Base-by-base conservation (phyloP, 2,797 vertebrate genomes). In the Orientallactaga sibirica region DNA sequence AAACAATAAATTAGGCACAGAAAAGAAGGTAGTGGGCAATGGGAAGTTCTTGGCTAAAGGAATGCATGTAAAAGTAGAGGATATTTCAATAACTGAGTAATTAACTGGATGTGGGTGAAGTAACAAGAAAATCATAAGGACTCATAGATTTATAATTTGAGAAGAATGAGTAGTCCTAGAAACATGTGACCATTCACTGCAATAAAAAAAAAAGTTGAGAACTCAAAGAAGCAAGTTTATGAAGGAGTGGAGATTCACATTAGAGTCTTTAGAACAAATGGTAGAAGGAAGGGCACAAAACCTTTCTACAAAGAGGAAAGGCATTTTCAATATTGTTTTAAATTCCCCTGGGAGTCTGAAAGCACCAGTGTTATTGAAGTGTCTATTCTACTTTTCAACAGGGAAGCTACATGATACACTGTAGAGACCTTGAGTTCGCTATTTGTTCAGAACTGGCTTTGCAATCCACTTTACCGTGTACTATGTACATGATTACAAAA, bases 71-170 rank as follows among this genome's bases (percentile, higher is more conserved):
- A 68, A 41, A 37, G 1, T 41, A 71, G 55, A n/a, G 33, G 64
- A 6, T 77, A 83, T 70, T 92, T 86, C 41, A 91, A 64, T 37
- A 52, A 7, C 4, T 16, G 68, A 70, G 64, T 71, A 33, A 86
- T 90, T 33, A 87, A 76, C 27, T 55, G 22, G 25, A 74, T 55
- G 22, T 33, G n/a, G 9, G 25, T 78, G 19, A 64, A 67, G 75
- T 37, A 62, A 37, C 0, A 58, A 16, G n/a, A 22, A 90, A 92
- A 70, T 25, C 3, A 24, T 27, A 48, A 78, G 10, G 25, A 76
- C n/a, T 12, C 55, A 14, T 81, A 84, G 71, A 79, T 86, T 78
- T 92, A 79, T 58, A 79, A 87, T 58, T n/a, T 79, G 62, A 83
- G 43, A 14, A 93, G 76, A 3, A 3, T 43, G 22, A 83, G 22